phyloP scores from a whole-genome alignment of 2,113 vertebrate genomes.

The Eptesicus fuscus region DNA sequence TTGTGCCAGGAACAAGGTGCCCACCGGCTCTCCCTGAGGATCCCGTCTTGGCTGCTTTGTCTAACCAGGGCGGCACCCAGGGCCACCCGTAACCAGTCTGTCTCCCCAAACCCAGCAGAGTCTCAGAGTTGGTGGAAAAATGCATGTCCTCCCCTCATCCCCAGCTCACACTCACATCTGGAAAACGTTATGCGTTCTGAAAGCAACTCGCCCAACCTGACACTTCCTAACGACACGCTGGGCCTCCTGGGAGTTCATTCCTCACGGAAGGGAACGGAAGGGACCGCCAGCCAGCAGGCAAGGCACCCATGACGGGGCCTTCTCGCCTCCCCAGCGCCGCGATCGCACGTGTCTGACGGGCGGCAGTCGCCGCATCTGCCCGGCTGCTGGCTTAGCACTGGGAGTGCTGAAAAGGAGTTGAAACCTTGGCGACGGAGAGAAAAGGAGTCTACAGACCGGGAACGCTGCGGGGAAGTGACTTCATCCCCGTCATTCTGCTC shows the following conservation, averaged over 20 bases:
- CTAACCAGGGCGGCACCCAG: not conserved
- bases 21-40: not conserved
- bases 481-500: not conserved
- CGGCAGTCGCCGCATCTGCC: not conserved
- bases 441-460: rapidly evolving
- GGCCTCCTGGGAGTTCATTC: not conserved
- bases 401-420: not conserved
- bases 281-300: not conserved
- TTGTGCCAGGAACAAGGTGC: not conserved
- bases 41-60: not conserved
- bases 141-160: not conserved
- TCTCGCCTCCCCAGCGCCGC: not conserved
- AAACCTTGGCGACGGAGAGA: not conserved
- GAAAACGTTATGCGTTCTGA: not conserved
- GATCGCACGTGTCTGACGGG: not conserved
- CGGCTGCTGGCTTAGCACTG: not conserved
- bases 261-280: not conserved
- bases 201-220: not conserved
- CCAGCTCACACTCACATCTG: not conserved
- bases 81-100: not conserved
- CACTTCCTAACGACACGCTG: not conserved
- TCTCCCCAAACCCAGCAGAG: not conserved
- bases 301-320: not conserved
- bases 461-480: not conserved
- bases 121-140: not conserved